Evolutionary conservation across 2,113 vertebrate species (phyloP).

Genomic region (Mirza zaza): DNA sequence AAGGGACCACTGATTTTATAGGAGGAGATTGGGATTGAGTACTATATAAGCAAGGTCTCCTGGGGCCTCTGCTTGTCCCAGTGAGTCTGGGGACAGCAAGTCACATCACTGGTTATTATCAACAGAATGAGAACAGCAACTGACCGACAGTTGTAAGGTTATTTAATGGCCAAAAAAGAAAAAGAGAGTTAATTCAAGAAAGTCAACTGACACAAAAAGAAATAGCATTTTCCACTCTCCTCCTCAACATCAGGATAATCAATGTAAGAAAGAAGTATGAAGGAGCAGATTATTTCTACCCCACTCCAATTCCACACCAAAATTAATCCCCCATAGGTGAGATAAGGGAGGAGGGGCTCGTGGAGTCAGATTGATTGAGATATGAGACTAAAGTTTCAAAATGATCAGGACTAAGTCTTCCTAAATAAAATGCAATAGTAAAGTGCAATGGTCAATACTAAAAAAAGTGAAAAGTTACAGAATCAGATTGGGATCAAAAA

Average conservation of each 20-base stretch:
- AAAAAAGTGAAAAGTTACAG: not conserved
- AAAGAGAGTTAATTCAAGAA: not conserved
- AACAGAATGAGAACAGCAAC: not conserved
- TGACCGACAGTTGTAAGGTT: not conserved
- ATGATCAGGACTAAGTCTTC: not conserved
- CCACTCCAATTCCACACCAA: not conserved
- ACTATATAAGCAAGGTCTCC: not conserved
- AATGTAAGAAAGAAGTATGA: not conserved
- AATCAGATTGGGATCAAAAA: not conserved
- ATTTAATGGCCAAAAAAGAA: not conserved
- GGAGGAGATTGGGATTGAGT: not conserved
- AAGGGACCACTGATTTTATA: not conserved
- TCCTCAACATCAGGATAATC: not conserved
- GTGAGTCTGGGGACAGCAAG: no score
- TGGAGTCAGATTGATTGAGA: not conserved
- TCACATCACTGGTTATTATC: not conserved
- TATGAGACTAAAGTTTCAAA: not conserved
- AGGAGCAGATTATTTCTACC: not conserved
- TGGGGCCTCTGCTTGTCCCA: not conserved
- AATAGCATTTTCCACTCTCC: rapidly evolving
- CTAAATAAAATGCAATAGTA: not conserved
- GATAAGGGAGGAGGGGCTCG: not conserved
- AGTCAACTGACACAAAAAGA: not conserved
- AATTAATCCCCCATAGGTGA: not conserved
- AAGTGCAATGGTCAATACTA: not conserved